Conservation (phyloP, 2,113 vertebrate species). For the Origma solitaria region DNA sequence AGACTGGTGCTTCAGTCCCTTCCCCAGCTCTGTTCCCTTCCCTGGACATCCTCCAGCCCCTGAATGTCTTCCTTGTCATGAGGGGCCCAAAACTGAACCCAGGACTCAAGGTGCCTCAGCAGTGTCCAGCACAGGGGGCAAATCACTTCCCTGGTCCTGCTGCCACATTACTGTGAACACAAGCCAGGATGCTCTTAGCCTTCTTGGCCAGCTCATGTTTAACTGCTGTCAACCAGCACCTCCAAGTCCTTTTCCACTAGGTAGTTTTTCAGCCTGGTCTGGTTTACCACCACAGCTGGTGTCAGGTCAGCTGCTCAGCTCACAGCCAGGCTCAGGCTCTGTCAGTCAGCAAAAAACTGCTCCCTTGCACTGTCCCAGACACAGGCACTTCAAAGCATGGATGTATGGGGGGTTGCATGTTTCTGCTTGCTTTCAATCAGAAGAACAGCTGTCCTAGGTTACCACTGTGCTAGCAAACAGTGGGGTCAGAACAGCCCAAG, state of each 20-base stretch:
- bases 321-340: neutral
- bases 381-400: neutral
- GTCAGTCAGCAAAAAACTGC: neutral
- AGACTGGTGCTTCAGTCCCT: neutral
- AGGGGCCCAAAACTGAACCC: neutral
- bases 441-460: neutral
- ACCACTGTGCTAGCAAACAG: neutral
- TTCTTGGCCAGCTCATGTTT: neutral
- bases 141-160: neutral
- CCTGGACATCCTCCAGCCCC: neutral
- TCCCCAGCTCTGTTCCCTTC: neutral
- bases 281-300: accelerated
- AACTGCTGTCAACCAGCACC: neutral
- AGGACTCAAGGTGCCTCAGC: neutral
- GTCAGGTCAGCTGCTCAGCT: too few species aligned
- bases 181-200: neutral
- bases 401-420: neutral
- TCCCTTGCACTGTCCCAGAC: neutral
- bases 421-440: neutral
- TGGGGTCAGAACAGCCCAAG: neutral
- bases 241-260: neutral
- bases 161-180: neutral
- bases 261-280: neutral
- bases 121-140: neutral
- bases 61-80: neutral